phyloP scores from a whole-genome alignment of 2,888 invertebrate species.

The Hipparchia sbordonii region DNA sequence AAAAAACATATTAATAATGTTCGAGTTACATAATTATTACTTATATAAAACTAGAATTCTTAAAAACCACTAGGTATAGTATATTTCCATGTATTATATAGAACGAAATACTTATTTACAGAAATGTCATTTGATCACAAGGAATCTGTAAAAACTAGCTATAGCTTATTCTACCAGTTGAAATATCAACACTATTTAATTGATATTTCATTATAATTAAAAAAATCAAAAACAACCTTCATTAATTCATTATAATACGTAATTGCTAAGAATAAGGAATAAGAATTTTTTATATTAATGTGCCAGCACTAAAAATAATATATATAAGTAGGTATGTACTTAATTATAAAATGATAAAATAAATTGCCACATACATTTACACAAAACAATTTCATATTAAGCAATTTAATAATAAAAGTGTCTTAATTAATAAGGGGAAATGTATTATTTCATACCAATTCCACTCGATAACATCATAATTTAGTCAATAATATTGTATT shows the following conservation, averaged over 20 bases:
- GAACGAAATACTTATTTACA: slow-evolving; percentile 47
- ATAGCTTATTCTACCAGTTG: slow-evolving; percentile 22
- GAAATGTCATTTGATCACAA: slow-evolving; percentile 51
- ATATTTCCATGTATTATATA: slow-evolving; percentile 33
- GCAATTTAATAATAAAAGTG: slow-evolving; percentile 11
- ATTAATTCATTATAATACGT: not conserved
- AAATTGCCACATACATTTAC: slow-evolving; percentile 24
- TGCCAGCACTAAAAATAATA: slow-evolving; percentile 35
- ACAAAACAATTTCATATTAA: slow-evolving; percentile 27
- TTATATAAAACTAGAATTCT: slow-evolving; percentile 42
- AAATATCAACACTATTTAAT: slow-evolving; percentile 20
- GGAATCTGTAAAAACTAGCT: slow-evolving; percentile 37
- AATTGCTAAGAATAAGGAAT: slow-evolving; percentile 22
- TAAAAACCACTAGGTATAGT: slow-evolving; percentile 27
- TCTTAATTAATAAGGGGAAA: not conserved
- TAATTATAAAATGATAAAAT: not conserved
- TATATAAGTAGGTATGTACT: not conserved
- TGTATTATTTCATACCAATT: not conserved
- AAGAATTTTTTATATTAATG: slow-evolving; percentile 27
- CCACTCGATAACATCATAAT: slow-evolving; percentile 5
- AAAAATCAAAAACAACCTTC: slow-evolving; percentile 34
- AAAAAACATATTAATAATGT: slow-evolving; percentile 46
- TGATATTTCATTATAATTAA: slow-evolving; percentile 3
- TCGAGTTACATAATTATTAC: slow-evolving; percentile 48
- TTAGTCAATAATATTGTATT: slow-evolving; percentile 9